Base-by-base conservation (phyloP, 2,888 invertebrate species). In the Ennomos quercinarius region DNA sequence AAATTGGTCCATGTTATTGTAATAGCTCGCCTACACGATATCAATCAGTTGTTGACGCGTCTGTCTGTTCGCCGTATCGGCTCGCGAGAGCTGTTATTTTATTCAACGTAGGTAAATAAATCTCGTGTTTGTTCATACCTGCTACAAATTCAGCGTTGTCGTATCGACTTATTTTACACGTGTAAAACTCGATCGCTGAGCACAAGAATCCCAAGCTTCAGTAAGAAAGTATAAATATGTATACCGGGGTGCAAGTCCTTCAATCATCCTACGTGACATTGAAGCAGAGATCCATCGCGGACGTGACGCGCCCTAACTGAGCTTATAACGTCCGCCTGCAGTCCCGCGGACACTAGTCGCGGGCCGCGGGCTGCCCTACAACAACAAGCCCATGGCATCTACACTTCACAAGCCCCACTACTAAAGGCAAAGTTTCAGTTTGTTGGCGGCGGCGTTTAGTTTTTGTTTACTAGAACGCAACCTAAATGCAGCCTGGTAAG, bases 231-330 rank as follows among this genome's bases (percentile, higher is more conserved):
- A 17, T 17, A 4, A 17, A 17, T 6, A 27, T 6, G 6, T 36
- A 34, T 40, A 27, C 12, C 10, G 41, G 8, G 36, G 53, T 11
- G 48, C 9, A 17, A 43, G 11, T 42, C 37, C 10, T 47, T 10
- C 35, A 44, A 37, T 46, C 34, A 47, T 13, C 46, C 44, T 39
- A 57, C 57, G 66, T 66, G 61, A 57, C 63, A 56, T 48, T 51
- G 48, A 38, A 48, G 43, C 62, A 57, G 60, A 41, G 57, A 62
- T 50, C 60, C 46, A 41, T 49, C 54, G 58, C 47, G 57, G 51
- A 65, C 67, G 67, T 67, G 67, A 63, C 57, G 51, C 63, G 49
- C 53, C 52, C 48, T 63, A 61, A 61, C 65, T 48, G 47, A 45
- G 65, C 65, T 63, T 59, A 63, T 59, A 55, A 58, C 49, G 60